phyloP scores from a whole-genome alignment of 2,113 vertebrate species.

The Monopterus albus region DNA sequence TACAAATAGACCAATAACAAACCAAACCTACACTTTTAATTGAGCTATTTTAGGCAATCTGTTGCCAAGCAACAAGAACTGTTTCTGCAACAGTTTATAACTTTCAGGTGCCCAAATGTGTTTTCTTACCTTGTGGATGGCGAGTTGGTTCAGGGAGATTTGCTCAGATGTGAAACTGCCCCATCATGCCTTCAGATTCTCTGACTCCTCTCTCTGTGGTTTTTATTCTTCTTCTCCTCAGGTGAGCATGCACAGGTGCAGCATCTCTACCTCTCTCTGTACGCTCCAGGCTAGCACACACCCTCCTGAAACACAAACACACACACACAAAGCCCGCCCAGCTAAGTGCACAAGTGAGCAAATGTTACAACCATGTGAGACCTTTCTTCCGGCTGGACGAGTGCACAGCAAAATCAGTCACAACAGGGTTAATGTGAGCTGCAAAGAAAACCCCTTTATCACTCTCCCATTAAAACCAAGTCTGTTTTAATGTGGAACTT shows the following conservation, averaged over 20 bases:
- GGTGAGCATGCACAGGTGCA: slow-evolving; percentile 68
- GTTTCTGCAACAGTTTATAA: not conserved
- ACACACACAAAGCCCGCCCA: slow-evolving; percentile 65
- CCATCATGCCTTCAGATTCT: slow-evolving; percentile 56
- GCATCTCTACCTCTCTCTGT: slow-evolving; percentile 62
- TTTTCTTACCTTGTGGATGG: slow-evolving; percentile 68
- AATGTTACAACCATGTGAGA: slow-evolving; percentile 73
- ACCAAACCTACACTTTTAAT: not conserved
- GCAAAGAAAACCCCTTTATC: slow-evolving; percentile 47
- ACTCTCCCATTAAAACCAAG: slow-evolving; percentile 9
- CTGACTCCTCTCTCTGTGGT: slow-evolving; percentile 2
- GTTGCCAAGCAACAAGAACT: not conserved
- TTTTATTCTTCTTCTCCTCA: slow-evolving; percentile 46
- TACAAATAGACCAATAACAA: not conserved
- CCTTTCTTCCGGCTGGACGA: slow-evolving; percentile 13
- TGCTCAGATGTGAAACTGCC: slow-evolving; percentile 55
- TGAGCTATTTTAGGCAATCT: too few relatives aligned
- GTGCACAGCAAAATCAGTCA: slow-evolving; percentile 33
- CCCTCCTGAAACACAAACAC: slow-evolving; percentile 68
- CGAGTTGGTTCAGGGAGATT: slow-evolving; percentile 24
- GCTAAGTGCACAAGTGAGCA: slow-evolving; percentile 64
- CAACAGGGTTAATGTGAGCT: slow-evolving; percentile 46
- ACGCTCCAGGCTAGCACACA: slow-evolving; percentile 51
- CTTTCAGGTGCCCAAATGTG: fast-evolving
- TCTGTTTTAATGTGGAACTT: slow-evolving; percentile 38